Evolutionary conservation across 2,113 vertebrate genomes (phyloP).

Genomic region (Eublepharis macularius): DNA sequence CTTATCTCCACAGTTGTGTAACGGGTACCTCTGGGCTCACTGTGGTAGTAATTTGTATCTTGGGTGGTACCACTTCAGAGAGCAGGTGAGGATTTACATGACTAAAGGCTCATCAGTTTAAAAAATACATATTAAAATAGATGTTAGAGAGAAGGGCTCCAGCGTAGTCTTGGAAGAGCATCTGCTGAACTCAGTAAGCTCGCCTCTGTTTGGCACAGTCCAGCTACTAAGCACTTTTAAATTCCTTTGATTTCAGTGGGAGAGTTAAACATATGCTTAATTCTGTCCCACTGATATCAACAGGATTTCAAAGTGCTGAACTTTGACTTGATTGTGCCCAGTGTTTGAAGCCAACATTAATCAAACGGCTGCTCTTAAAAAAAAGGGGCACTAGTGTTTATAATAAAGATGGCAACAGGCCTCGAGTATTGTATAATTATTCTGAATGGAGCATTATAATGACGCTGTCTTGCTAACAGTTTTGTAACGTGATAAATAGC

Average conservation of each 20-base stretch:
- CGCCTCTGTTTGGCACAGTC: constrained; percentile 6
- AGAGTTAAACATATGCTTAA: not conserved
- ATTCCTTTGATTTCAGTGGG: not conserved
- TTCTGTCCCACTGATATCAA: not conserved
- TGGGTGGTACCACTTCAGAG: too few relatives aligned
- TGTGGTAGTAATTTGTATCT: too few relatives aligned
- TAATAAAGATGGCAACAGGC: constrained; percentile 30
- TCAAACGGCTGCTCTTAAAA: constrained; percentile 37
- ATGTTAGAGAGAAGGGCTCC: not conserved
- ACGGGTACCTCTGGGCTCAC: too few relatives aligned
- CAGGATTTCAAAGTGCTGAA: not conserved
- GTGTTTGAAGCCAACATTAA: constrained; percentile 28
- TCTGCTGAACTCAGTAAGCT: constrained; percentile 17
- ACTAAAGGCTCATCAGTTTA: too few relatives aligned
- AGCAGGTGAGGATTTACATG: too few relatives aligned
- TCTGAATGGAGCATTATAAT: constrained; percentile 1
- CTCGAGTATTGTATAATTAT: constrained; percentile 15
- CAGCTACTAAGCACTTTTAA: not conserved
- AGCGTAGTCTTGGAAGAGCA: not conserved
- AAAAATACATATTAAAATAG: too few relatives aligned
- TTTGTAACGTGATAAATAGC: constrained; percentile 33
- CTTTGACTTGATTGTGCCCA: not conserved
- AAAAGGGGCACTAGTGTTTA: not conserved
- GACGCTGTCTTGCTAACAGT: constrained; percentile 3
- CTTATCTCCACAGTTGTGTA: too few relatives aligned